Conservation (phyloP, 2,888 invertebrate species). For the Eurytoma adleriae region DNA sequence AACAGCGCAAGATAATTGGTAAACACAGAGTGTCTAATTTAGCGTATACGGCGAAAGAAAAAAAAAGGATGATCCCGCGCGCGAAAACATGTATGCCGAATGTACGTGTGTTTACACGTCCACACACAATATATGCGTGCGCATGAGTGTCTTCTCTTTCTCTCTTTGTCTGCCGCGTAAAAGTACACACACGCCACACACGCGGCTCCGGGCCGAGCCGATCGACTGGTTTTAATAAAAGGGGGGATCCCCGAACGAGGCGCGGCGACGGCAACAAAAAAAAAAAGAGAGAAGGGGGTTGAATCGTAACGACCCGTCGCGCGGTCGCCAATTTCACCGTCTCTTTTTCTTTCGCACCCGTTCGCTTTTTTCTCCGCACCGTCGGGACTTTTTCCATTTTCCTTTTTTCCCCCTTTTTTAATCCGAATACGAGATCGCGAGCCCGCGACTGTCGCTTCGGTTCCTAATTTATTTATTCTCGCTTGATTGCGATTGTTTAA, state of each 20-base stretch:
- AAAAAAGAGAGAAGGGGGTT: not conserved
- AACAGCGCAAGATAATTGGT: too few species aligned
- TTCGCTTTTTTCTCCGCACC: not conserved
- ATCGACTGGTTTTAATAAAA: conserved; percentile 18
- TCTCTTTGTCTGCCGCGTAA: not conserved
- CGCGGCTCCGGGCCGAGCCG: not conserved
- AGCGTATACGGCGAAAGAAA: not conserved
- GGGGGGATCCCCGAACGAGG: not conserved
- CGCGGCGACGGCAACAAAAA: too few species aligned
- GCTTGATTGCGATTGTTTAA: too few species aligned
- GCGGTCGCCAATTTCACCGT: conserved; percentile 12
- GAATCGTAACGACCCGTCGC: conserved; percentile 4
- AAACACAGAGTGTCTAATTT: too few species aligned
- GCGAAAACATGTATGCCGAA: conserved; percentile 10
- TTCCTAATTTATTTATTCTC: too few species aligned
- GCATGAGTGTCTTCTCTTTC: conserved; percentile 39
- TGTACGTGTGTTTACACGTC: conserved; percentile 12
- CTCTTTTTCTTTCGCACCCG: not conserved
- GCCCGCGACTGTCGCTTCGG: too few species aligned
- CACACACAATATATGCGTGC: conserved; percentile 8
- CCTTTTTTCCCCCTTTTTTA: too few species aligned
- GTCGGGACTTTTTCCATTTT: too few species aligned
- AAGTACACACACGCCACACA: not conserved
- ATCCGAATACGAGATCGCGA: too few species aligned
- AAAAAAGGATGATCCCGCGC: conserved; percentile 11